Evolutionary conservation across 2,113 vertebrate species (phyloP).

Genomic region (Mustelus asterias): DNA sequence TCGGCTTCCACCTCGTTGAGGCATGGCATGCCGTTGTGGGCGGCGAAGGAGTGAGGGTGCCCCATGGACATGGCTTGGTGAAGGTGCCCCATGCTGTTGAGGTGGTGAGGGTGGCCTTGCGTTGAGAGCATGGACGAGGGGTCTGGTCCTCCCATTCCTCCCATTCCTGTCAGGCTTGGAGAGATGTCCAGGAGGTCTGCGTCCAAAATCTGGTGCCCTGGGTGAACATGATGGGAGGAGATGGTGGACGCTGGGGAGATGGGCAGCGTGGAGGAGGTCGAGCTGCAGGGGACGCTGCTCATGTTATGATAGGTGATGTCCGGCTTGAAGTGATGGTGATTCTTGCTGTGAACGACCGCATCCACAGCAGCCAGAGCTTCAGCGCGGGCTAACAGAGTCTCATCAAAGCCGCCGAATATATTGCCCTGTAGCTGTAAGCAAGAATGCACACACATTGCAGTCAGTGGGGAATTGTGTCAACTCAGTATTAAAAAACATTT

Average conservation of each 20-base stretch:
- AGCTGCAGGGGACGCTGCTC: constrained; percentile 82
- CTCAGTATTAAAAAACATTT: constrained; percentile 83
- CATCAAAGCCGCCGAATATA: constrained; percentile 97
- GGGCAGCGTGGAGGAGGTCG: constrained; percentile 68
- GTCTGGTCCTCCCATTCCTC: constrained; percentile 69
- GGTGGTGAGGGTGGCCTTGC: constrained; percentile 57
- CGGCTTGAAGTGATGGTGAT: constrained; percentile 77
- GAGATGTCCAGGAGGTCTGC: constrained; percentile 83
- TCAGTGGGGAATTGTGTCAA: constrained; percentile 84
- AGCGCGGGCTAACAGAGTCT: constrained; percentile 91
- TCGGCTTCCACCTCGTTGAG: constrained; percentile 79
- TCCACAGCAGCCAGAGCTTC: constrained; percentile 94
- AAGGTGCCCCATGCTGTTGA: constrained; percentile 68
- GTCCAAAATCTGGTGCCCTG: constrained; percentile 73
- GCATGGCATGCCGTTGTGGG: constrained; percentile 70
- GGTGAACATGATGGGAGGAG: constrained; percentile 60
- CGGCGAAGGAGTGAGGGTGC: constrained; percentile 66
- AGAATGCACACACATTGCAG: constrained; percentile 69
- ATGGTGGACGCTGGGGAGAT: constrained; percentile 71
- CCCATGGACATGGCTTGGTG: constrained; percentile 80
- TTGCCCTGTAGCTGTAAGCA: constrained; percentile 92
- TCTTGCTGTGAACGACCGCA: constrained; percentile 84
- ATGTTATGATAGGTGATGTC: constrained; percentile 91
- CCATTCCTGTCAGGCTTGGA: constrained; percentile 72
- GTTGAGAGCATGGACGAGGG: constrained; percentile 62